These are phyloP conservation scores for Agrilus biguttatus DNA, from an alignment of 2,888 invertebrate species.

Conservation along the genomic window DNA sequence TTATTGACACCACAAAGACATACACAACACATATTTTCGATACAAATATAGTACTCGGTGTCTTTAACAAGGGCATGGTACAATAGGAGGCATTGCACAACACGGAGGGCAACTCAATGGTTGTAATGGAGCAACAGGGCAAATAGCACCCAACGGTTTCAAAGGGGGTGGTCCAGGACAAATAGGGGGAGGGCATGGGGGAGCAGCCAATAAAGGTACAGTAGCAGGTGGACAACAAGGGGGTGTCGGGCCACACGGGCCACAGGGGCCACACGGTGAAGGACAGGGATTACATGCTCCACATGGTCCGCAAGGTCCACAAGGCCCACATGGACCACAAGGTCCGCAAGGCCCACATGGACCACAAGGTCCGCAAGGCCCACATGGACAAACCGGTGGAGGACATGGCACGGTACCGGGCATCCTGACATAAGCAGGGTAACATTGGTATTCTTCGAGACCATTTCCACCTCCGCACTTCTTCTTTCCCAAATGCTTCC, in stretches of 20 bases:
- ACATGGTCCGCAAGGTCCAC: conserved; percentile 23
- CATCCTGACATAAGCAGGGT: conserved; percentile 13
- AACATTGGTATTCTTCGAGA: conserved; percentile 25
- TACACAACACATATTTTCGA: too few species aligned
- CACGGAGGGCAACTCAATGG: conserved; percentile 9
- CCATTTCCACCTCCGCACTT: conserved; percentile 8
- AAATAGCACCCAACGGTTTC: conserved; percentile 10
- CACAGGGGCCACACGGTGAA: conserved; percentile 29
- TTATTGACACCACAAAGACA: too few species aligned
- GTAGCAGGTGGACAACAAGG: conserved; percentile 8
- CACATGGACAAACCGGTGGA: conserved; percentile 25
- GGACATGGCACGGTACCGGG: conserved; percentile 7
- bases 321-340: conserved; percentile 17
- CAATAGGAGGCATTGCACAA: conserved; percentile 4
- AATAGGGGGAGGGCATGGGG: conserved; percentile 10
- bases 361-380: conserved; percentile 30
- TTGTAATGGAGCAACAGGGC: conserved; percentile 9
- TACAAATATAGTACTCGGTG: too few species aligned
- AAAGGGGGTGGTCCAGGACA: conserved; percentile 9
- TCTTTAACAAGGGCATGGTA: conserved; percentile 14
- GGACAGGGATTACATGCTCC: conserved; percentile 19
- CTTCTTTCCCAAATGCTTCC: conserved; percentile 28
- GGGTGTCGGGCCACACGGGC: conserved; percentile 27
- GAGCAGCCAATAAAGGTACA: conserved; percentile 10
- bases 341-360: conserved; percentile 24